Evolutionary conservation across 2,797 vertebrate species (phyloP).

Genomic region (Lacerta bilineata): DNA sequence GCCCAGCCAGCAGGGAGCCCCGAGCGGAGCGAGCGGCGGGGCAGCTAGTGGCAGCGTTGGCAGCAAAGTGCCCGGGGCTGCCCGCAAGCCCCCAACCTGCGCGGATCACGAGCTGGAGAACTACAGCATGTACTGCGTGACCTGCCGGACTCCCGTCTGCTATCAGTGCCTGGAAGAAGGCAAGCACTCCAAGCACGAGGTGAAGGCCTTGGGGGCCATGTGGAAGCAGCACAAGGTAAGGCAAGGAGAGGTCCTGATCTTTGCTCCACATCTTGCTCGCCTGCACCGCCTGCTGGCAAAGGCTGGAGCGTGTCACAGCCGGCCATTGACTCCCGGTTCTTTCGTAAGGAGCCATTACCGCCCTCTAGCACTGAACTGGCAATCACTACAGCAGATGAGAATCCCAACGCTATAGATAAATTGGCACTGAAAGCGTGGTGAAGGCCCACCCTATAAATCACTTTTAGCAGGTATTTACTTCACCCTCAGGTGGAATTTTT

Average conservation of each 20-base stretch:
- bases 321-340: background rate
- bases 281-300: background rate
- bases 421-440: background rate
- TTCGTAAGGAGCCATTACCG: no score
- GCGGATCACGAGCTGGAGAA: slow-evolving; percentile 93
- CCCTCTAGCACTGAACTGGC: background rate
- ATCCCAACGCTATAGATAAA: background rate
- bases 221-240: slow-evolving; percentile 99
- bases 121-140: slow-evolving; percentile 93
- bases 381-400: background rate
- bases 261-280: background rate
- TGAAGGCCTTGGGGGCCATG: slow-evolving; percentile 90
- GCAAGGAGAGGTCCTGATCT: background rate
- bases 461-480: background rate
- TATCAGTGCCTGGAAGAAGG: slow-evolving; percentile 93
- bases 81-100: slow-evolving; percentile 88
- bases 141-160: slow-evolving; percentile 91
- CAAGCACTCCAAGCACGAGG: slow-evolving; percentile 91
- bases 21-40: slow-evolving; percentile 64
- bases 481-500: background rate
- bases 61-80: slow-evolving; percentile 21
- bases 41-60: slow-evolving; percentile 19
- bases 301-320: background rate
- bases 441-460: background rate
- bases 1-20: slow-evolving; percentile 59